Base-by-base conservation (phyloP, 2,888 invertebrate species). In the Drosophila pullipes region DNA sequence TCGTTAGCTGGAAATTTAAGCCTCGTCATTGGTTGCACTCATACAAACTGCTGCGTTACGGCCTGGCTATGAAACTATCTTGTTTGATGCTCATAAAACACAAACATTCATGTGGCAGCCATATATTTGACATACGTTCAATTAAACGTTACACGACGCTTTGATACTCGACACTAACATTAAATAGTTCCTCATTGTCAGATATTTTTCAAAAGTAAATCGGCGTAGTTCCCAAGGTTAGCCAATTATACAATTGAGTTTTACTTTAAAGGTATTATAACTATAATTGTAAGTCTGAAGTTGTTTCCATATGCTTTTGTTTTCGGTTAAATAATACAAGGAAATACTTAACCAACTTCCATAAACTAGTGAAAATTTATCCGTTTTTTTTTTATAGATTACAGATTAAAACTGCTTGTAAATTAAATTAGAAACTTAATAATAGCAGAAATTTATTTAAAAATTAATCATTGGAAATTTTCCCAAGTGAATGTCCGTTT, bases 21-120 rank as follows among this genome's bases (percentile, higher is more conserved):
- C 66, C 64, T 49, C 55, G 55, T 41, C 59, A 54, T 78, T 69
- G 82, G 78, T 52, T 81, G 58, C 62, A 69, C 50, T 41, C 11
- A 44, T 13, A 63, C 65, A 59, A 87, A 66, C 59, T 37, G 82
- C 39, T 79, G 54, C 55, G 82, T 90, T 82, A 88, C 61, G 72
- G 61, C 63, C 49, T n/a, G 50, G 28, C 63, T 66, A 71, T 49
- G 57, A 62, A 73, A 82, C 69, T 66, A 82, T 82, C 90, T 68
- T 54, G 80, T 67, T 88, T 64, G 67, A 33, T 61, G 59, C 76
- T 54, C 61, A 76, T 82, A 85, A 88, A 86, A 73, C 54, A 52
- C 70, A 49, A 11, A 18, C 61, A 76, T 62, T 76, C 64, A 50
- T 39, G 64, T 61, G 65, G 53, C 28, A 30, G 61, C 47, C 53